Evolutionary conservation across 2,888 invertebrate species (phyloP).

Genomic region (Chrysopilus asiliformis): DNA sequence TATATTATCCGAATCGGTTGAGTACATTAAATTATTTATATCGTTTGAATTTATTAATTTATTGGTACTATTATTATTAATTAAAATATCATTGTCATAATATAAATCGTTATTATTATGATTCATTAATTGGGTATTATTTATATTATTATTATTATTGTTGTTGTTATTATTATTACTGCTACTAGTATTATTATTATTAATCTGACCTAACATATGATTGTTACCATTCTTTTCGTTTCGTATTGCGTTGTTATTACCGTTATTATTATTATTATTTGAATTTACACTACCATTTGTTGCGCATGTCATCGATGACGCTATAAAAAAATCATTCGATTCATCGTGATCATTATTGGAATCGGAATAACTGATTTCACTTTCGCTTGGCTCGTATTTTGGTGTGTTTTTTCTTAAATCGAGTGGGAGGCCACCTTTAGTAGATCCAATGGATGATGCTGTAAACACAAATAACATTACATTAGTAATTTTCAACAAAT

Average conservation of each 20-base stretch:
- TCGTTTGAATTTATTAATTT: constrained; percentile 10
- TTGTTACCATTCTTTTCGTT: background rate
- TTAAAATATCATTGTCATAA: constrained; percentile 10
- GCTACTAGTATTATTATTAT: constrained; percentile 4
- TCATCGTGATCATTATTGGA: constrained; percentile 20
- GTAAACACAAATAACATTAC: too few relatives aligned
- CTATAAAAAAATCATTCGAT: constrained; percentile 18
- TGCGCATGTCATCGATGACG: constrained; percentile 13
- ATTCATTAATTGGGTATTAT: constrained; percentile 1
- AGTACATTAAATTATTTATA: constrained; percentile 9
- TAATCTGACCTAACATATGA: background rate
- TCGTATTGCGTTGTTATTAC: constrained; percentile 4
- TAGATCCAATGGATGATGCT: background rate
- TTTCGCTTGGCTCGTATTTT: constrained; percentile 21
- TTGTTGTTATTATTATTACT: constrained; percentile 4
- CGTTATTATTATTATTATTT: constrained; percentile 2
- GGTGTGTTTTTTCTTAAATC: constrained; percentile 17
- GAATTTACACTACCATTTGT: background rate
- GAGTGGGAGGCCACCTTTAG: constrained; percentile 15
- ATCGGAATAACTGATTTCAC: constrained; percentile 21
- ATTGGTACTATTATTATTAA: constrained; percentile 9
- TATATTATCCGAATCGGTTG: constrained; percentile 23
- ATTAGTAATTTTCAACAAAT: too few relatives aligned
- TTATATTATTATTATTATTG: constrained; percentile 4
- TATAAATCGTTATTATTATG: constrained; percentile 3